Base-by-base conservation (phyloP, 2,797 vertebrate species). In the Helicolenus hilgendorfi region DNA sequence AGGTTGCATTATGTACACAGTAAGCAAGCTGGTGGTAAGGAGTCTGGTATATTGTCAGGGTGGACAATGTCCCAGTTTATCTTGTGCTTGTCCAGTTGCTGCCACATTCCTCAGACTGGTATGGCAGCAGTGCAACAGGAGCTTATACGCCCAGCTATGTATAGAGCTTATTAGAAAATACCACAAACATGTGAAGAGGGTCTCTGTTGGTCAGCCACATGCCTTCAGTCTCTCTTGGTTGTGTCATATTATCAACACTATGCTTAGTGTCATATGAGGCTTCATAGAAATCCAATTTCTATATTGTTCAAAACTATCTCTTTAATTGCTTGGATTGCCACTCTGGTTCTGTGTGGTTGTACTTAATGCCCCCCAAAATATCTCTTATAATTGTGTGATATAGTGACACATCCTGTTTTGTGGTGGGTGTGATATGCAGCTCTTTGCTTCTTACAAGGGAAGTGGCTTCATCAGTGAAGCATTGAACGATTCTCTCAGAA, bases 71-170 rank as follows among this genome's bases (percentile, higher is more conserved):
- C 78, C 87, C 82, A 74, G 14, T 86, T 24, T 59, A 15, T 55
- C 63, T 53, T 9, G 33, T 41, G 80, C 84, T 84, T 49, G 89
- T 89, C 80, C 94, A 92, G 92, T 90, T 94, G 94, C 79, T 95
- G 92, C 89, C 85, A 95, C 95, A 96, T 96, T 96, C 95, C 94
- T 92, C 92, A 88, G 88, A 63, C 63, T 91, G 86, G 89, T 77
- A 84, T 90, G 90, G 78, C 53, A 81, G 73, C 62, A 20, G 84
- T 89, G 78, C 53, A 81, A 77, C 62, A 20, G 72, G 70, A 71
- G 80, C 62, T 72, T 69, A 71, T 45, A 18, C 62, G n/a, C 33
- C 68, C 76, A 78, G 83, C 76, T 92, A 89, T 86, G 73, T 91
- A 92, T 89, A 90, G 91, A 82, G 60, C 63, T 86, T 26, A 92